Base-by-base conservation (phyloP, 2,113 vertebrate genomes). In the Dipodomys merriami region DNA sequence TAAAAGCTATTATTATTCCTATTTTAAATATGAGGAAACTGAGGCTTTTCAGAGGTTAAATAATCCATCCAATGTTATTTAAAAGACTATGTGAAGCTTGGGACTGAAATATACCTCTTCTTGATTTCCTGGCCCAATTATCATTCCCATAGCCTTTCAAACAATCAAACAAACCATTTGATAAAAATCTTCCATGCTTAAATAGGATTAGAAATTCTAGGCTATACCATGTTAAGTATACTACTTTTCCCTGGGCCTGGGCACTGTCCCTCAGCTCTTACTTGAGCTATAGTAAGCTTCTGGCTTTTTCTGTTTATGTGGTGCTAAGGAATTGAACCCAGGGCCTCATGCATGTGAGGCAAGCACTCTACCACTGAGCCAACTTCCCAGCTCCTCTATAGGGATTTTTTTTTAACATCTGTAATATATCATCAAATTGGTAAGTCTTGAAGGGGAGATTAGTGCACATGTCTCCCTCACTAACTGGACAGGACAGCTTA, bases 21-120 rank as follows among this genome's bases (percentile, higher is more conserved):
- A 35, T 72, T 91, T 92, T 85, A 60, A 46, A 94, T 73, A 82
- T 86, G 22, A 85, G 82, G 33, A 85, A 88, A 76, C 39, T 69
- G 18, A 95, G 82, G 62, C 60, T 94, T 69, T 7, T 18, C 19
- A 79, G 71, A 88, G 4, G 29, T 94, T 74, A 81, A 91, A 68
- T 92, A 81, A 93, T 49, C 83, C n/a, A 39, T 29, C 53, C 57
- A 62, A 57, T 20, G 13, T 91, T n/a, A 74, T 6, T 46, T 12
- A 46, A 39, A 57, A 60, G 69, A 82, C 87, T 62, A 39, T 27
- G 20, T 44, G 65, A 92, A 29, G 12, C 22, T 88, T 4, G 30
- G 25, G 23, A 76, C 2, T 12, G n/a, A 64, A 82, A 90, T 25
- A 53, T 6, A 78, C 15, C 35, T 90, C 16, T 73, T 69, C n/a